phyloP scores from a whole-genome alignment of 2,888 invertebrate genomes.

The Agrotis ipsilon region DNA sequence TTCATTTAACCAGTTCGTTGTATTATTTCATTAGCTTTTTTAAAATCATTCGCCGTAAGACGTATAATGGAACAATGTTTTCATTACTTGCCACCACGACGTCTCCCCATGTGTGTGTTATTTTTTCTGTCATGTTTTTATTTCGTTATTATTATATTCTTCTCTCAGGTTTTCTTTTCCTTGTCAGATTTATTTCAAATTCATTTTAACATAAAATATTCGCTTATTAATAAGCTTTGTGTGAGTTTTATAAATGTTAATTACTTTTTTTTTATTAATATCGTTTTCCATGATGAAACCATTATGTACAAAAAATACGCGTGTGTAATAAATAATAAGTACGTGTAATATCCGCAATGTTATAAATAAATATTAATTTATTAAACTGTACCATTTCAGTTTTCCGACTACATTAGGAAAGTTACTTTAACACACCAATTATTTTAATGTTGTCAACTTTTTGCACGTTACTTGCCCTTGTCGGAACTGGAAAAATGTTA shows the following conservation, averaged over 20 bases:
- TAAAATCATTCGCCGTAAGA: constrained; percentile 4
- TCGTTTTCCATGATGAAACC: too few relatives aligned
- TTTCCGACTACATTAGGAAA: too few relatives aligned
- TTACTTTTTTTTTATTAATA: too few relatives aligned
- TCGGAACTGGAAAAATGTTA: neutral
- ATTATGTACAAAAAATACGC: too few relatives aligned
- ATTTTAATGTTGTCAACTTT: neutral
- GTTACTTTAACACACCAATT: neutral
- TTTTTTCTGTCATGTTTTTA: constrained; percentile 36
- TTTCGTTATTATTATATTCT: constrained; percentile 34
- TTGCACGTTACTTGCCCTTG: neutral
- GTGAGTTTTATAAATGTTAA: too few relatives aligned
- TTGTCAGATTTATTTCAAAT: constrained; percentile 22
- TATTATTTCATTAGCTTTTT: constrained; percentile 14
- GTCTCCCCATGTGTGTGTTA: constrained; percentile 22
- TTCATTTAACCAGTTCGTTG: constrained; percentile 22
- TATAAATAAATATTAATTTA: too few relatives aligned
- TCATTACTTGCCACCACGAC: constrained; percentile 36
- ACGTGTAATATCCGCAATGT: too few relatives aligned
- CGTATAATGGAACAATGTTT: constrained; percentile 22
- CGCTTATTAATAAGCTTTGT: constrained; percentile 4
- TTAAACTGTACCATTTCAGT: too few relatives aligned
- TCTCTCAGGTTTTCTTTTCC: constrained; percentile 21
- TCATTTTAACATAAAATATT: constrained; percentile 16
- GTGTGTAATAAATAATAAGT: too few relatives aligned